phyloP scores from a whole-genome alignment of 1,140 invertebrate species.

The Oscheius sp. region DNA sequence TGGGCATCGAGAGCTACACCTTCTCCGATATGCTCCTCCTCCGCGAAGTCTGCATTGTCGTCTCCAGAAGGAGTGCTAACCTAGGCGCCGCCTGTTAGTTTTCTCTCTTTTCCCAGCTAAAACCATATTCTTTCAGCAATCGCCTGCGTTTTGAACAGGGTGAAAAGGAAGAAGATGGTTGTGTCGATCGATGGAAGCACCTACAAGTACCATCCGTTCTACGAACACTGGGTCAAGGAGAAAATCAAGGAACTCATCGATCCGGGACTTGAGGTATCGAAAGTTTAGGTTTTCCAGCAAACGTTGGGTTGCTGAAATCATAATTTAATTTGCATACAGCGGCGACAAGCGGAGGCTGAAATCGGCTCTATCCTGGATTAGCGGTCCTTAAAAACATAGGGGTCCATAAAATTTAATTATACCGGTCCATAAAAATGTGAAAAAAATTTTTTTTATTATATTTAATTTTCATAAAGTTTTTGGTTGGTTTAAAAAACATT shows the following conservation, averaged over 20 bases:
- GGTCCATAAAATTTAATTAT: too few species aligned
- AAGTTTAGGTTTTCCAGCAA: background rate
- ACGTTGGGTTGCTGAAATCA: too few species aligned
- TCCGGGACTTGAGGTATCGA: conserved; percentile 32
- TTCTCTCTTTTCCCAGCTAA: conserved; percentile 4
- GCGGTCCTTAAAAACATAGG: background rate
- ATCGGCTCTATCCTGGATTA: too few species aligned
- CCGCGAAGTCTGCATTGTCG: conserved; percentile 38
- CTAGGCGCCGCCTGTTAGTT: conserved; percentile 36
- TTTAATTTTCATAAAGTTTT: too few species aligned
- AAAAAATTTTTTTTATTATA: too few species aligned
- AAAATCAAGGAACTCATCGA: conserved; percentile 35
- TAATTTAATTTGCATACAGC: too few species aligned
- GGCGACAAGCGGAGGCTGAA: background rate
- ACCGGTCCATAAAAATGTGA: too few species aligned
- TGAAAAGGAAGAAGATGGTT: conserved; percentile 14
- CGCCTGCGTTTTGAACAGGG: conserved; percentile 34
- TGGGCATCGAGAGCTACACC: conserved; percentile 38
- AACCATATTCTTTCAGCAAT: conserved; percentile 25
- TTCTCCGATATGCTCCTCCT: conserved; percentile 41
- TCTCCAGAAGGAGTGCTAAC: conserved; percentile 42
- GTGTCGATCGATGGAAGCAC: conserved; percentile 39
- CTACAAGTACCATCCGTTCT: conserved; percentile 43
- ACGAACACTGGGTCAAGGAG: conserved; percentile 39
- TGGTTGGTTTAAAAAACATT: too few species aligned